Evolutionary conservation across 2,888 invertebrate genomes (phyloP), one percentile per base, ranked within the genome.

Genomic region (Macrosiphum euphorbiae): DNA sequence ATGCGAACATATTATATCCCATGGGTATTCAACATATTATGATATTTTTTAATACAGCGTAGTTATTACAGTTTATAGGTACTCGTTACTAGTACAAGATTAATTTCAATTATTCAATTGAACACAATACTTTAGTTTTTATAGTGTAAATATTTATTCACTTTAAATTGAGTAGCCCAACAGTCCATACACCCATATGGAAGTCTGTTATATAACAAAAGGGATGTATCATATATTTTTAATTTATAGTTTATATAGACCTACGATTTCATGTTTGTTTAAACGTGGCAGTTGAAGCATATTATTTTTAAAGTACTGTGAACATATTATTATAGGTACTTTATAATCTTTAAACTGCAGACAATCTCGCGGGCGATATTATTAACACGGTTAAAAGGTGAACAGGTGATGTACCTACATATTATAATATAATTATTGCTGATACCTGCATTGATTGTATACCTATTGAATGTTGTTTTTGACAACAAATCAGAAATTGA

Each of bases 321-420:
- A 44, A n/a, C n/a, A 7, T 88, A 86, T n/a, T 86, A 44, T 41
- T 84, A 84, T 41, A 7, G 8, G 13, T 86, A 88, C n/a, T 88
- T 88, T 52, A 88, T n/a, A n/a, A n/a, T 88, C 88, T 50, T 88
- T 28, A 41, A n/a, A 61, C 61, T 20, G 47, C 61, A 44, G 55
- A 58, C 88, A 84, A 85, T 91, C 55, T 28, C 26, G n/a, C 55
- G 44, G 41, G 84, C 44, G 44, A 91, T 85, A 90, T 78, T 35
- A 84, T 84, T 41, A 90, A 55, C 35, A 20, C 58, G 44, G n/a
- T 85, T 91, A 58, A 91, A 91, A 91, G 85, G 85, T 85, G 55
- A 85, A 91, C 84, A 55, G 28, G 28, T 85, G 67, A 78, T 13
- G 52, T 84, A 52, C n/a, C 5, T 61, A 28, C n/a, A 13, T 47